phyloP scores from a whole-genome alignment of 2,888 invertebrate genomes.

The Homarus gammarus region DNA sequence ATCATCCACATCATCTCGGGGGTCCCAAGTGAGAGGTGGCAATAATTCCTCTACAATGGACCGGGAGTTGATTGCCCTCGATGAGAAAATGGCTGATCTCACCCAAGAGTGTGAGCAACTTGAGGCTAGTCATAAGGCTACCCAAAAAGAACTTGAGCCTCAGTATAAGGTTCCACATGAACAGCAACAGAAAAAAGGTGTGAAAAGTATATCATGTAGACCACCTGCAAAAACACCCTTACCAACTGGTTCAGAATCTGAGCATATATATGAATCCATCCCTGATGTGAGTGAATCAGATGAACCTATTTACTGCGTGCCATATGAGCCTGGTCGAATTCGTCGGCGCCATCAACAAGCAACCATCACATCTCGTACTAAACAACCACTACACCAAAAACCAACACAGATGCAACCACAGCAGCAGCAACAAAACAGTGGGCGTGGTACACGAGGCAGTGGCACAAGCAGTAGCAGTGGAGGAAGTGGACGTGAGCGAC shows the following conservation, averaged over 20 bases:
- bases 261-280: conserved; percentile 85
- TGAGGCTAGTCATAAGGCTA: conserved; percentile 44
- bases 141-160: conserved; percentile 20
- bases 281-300: conserved; percentile 81
- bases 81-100: conserved; percentile 67
- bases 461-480: conserved; percentile 60
- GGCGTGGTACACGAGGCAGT: conserved; percentile 44
- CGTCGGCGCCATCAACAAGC: conserved; percentile 33
- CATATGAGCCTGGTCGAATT: conserved; percentile 81
- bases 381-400: conserved; percentile 19
- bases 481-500: conserved; percentile 50
- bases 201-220: conserved; percentile 78
- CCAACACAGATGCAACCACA: conserved; percentile 26
- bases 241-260: conserved; percentile 79
- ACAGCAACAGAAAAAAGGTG: conserved; percentile 34
- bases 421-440: conserved; percentile 42
- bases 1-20: conserved; percentile 53
- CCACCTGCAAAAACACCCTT: conserved; percentile 77
- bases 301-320: conserved; percentile 84
- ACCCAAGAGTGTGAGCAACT: conserved; percentile 67
- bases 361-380: conserved; percentile 12
- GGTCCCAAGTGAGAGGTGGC: conserved; percentile 31
- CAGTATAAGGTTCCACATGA: conserved; percentile 39
- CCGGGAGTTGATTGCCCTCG: conserved; percentile 60
- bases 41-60: conserved; percentile 57